Base-by-base conservation (phyloP, 30 jellyfish, hydroid and myxozoan genomes). In the Catostylus mosaicus region DNA sequence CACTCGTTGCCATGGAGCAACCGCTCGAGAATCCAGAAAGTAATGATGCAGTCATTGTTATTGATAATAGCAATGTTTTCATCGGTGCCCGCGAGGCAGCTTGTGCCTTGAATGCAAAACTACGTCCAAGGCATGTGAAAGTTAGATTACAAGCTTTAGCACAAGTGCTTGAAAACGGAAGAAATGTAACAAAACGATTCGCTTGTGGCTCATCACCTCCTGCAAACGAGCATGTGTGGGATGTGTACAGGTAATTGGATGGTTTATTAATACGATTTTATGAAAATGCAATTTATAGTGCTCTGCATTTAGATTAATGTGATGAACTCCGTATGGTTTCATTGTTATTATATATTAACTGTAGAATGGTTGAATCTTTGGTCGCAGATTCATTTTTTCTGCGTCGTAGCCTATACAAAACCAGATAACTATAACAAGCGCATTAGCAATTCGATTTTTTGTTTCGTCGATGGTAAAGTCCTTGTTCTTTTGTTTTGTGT, bases 21-120 rank as follows among this genome's bases (percentile, higher is more conserved):
- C 91, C 69, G 48, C 66, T 67, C 1, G 6, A 23, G 9, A 26
- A 19, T 10, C 38, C 84, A 12, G 79, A 33, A 24, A 68, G 23
- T 10, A 63, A 63, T 19, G 94, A 80, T 51, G 67, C 88, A 32
- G 82, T 92, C 4, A 86, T 92, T 22, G 90, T 92, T 35, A 75
- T 92, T 52, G 98, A 92, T 48, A 92, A 92, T 75, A 92, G 98
- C 65, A 92, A 92, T 71, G 84, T 92, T 11, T 92, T 92, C 61
- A 92, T 92, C 35, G 98, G 98, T 1, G 98, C 96, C 54, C 81
- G 96, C 20, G 98, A 85, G 59, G 87, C 98, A 4, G 98, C 95
- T 33, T 85, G 95, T 68, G 82, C 89, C 34, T 73, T 14, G 78
- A 79, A 74, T 46, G 86, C 98, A 20, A 75, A 76, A 64, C 85